A percentile compares a stretch with the other conserved stretches of the same genome.
phyloP scores from a whole-genome alignment of 1,140 invertebrate genomes.

The Heliconius nattereri region DNA sequence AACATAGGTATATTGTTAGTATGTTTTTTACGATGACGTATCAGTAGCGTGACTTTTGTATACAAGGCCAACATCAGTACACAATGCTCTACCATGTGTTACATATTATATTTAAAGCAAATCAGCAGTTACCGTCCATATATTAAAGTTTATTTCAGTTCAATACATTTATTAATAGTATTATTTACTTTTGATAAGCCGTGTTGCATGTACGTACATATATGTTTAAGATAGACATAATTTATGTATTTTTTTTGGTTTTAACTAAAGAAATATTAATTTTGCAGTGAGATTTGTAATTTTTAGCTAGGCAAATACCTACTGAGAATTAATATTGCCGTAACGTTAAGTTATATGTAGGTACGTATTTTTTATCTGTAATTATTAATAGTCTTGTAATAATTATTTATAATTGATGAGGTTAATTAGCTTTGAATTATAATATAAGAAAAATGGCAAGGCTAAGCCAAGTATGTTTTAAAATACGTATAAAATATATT shows the following conservation, averaged over 20 bases:
- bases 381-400: too few relatives aligned
- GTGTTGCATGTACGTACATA: neutral
- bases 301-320: too few relatives aligned
- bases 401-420: too few relatives aligned
- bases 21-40: slow-evolving; percentile 17
- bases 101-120: neutral
- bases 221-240: neutral
- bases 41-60: slow-evolving; percentile 21
- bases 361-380: too few relatives aligned
- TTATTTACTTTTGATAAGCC: slow-evolving; percentile 32
- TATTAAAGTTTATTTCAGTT: neutral
- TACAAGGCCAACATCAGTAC: slow-evolving; percentile 28
- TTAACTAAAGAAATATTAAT: too few relatives aligned
- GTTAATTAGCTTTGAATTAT: too few relatives aligned
- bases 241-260: neutral
- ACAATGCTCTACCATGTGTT: slow-evolving; percentile 28
- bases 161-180: slow-evolving; percentile 4
- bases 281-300: too few relatives aligned
- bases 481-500: too few relatives aligned
- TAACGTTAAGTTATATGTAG: too few relatives aligned
- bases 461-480: too few relatives aligned
- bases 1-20: slow-evolving; percentile 1
- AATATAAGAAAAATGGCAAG: too few relatives aligned
- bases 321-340: too few relatives aligned
- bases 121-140: neutral